phyloP scores from a whole-genome alignment of 2,797 vertebrate species.

The Bradypus variegatus region DNA sequence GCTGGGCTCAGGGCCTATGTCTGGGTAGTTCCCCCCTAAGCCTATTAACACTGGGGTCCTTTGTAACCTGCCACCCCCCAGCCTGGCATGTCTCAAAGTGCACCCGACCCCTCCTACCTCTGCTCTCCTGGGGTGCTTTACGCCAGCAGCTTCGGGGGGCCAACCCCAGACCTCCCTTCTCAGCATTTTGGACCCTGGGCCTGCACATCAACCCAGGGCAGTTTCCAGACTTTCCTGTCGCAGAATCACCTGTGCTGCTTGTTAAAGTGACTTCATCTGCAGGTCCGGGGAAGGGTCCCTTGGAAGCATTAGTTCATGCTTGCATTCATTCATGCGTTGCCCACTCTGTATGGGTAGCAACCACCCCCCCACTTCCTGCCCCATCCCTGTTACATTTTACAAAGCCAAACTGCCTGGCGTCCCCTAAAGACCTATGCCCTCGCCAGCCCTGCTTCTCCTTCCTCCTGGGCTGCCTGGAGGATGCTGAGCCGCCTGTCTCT shows the following conservation, averaged over 20 bases:
- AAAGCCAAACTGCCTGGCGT: background rate
- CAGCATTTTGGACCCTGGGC: background rate
- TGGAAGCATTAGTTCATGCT: background rate
- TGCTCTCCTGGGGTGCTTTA: no score
- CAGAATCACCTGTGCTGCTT: background rate
- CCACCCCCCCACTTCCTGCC: background rate
- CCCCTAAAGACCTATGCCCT: background rate
- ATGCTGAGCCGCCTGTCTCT: background rate
- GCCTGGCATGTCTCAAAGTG: background rate
- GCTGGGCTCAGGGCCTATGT: background rate
- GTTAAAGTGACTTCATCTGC: background rate
- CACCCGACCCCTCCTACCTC: rapidly evolving
- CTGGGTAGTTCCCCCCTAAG: background rate
- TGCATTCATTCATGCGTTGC: background rate
- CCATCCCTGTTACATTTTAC: background rate
- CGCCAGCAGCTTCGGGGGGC: background rate
- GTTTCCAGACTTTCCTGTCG: background rate
- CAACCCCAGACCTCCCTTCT: background rate
- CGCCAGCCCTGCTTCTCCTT: background rate
- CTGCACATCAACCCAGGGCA: background rate
- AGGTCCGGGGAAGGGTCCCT: background rate
- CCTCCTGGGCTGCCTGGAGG: background rate
- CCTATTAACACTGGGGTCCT: background rate
- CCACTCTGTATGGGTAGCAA: rapidly evolving
- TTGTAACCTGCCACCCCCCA: no score